phyloP scores from a whole-genome alignment of 2,888 invertebrate species.

The Deilephila elpenor region DNA sequence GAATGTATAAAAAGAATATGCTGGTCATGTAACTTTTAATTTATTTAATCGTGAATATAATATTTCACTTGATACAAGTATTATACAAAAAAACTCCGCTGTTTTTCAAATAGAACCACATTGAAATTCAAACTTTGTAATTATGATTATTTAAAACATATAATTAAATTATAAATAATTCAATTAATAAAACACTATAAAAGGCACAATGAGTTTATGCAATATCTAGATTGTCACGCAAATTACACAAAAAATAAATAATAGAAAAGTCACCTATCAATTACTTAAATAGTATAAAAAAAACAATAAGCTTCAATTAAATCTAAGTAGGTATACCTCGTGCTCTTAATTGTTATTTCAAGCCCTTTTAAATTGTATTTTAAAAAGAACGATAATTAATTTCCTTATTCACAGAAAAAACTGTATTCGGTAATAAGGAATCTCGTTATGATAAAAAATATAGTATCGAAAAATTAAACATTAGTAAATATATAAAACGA shows the following conservation, averaged over 20 bases:
- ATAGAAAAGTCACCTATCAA: background rate
- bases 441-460: conserved; percentile 1
- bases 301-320: background rate
- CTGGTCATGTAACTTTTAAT: too few relatives aligned
- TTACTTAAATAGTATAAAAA: background rate
- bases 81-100: too few relatives aligned
- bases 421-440: background rate
- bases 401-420: conserved; percentile 6
- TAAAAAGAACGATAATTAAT: background rate
- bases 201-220: too few relatives aligned
- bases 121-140: too few relatives aligned
- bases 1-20: too few relatives aligned
- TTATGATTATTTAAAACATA: too few relatives aligned
- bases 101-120: too few relatives aligned
- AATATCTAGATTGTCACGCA: too few relatives aligned
- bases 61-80: too few relatives aligned
- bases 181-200: too few relatives aligned
- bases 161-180: too few relatives aligned
- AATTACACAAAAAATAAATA: background rate
- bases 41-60: too few relatives aligned
- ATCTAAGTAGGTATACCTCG: background rate
- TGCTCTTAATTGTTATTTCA: background rate
- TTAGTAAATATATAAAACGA: background rate
- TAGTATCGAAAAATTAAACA: background rate
- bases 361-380: background rate